Base-by-base conservation (phyloP, 1,140 invertebrate species). In the Lepidostoma basale region DNA sequence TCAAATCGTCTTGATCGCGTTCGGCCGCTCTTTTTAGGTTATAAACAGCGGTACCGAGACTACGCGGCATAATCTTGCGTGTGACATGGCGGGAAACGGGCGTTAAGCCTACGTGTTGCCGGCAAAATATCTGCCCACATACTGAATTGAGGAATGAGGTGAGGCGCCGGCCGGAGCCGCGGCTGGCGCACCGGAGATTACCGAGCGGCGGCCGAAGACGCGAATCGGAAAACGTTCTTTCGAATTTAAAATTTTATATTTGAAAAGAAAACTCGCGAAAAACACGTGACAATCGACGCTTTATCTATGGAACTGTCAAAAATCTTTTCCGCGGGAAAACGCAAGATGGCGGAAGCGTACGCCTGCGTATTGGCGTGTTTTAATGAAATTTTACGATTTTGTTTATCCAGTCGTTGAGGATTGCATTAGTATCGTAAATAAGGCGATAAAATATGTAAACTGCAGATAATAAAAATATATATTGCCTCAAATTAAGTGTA, bases 121-220 rank as follows among this genome's bases (percentile, higher is more conserved):
- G 59, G 40, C 59, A 16, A 44, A 44, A 44, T 62, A 62, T 62
- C 59, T 62, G 59, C 59, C 59, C 59, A 62, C 59, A 62, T 44
- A 62, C 59, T 62, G 25, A 18, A n/a, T 18, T n/a, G 12, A 42
- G 12, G 40, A 42, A n/a, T n/a, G 40, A 3, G 4, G 40, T 42
- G 40, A 42, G 3, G 3, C 20, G 12, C 18, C 39, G 14, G 28
- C 14, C 8, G 45, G 59, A 40, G 18, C 26, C 54, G 23, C 33
- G 30, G 26, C 49, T 26, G 23, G 18, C 28, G 49, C 23, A 54
- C 49, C n/a, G 49, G 26, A 28, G 26, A 33, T 30, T 6, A 16
- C 26, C 49, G 49, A 33, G 20, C 25, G 26, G 4, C 49, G 49
- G 2, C 3, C 49, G 49, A 54, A 54, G n/a, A 8, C 18, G 1